Conservation (phyloP, 92 coral and sea anemone genomes). For the Heteractis magnifica region DNA sequence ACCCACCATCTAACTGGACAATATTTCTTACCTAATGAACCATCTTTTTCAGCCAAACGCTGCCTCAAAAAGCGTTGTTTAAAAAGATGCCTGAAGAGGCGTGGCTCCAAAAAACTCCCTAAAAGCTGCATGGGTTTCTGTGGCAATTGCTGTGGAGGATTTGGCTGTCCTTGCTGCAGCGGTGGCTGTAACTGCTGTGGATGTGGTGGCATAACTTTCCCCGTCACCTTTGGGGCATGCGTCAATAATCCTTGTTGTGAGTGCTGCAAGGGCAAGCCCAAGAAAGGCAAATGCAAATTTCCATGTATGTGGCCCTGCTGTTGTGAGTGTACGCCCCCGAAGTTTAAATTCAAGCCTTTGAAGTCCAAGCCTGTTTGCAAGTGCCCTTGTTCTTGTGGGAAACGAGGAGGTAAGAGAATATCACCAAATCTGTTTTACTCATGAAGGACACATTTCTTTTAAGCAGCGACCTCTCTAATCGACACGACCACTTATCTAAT, state of each 20-base stretch:
- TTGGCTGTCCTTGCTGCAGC: constrained; percentile 49
- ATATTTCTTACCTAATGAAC: not conserved
- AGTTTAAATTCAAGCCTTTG: constrained; percentile 65
- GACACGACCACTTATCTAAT: too few species aligned
- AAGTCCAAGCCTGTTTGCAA: constrained; percentile 46
- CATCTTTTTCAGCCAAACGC: constrained; percentile 22
- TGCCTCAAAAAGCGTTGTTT: constrained; percentile 30
- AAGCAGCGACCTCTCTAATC: too few species aligned
- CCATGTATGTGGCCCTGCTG: constrained; percentile 82
- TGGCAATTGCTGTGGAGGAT: constrained; percentile 62
- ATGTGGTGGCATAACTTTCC: constrained; percentile 52
- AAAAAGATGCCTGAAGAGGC: constrained; percentile 16
- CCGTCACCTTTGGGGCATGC: constrained; percentile 68
- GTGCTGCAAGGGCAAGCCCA: constrained; percentile 51
- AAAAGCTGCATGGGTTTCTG: constrained; percentile 10
- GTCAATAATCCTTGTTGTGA: constrained; percentile 68
- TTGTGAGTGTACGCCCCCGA: constrained; percentile 56
- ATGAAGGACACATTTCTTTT: too few species aligned
- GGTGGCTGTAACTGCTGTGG: constrained; percentile 61
- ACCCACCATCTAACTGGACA: not conserved
- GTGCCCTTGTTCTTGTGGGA: constrained; percentile 39
- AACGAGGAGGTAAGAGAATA: constrained; percentile 31
- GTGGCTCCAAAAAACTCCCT: not conserved
- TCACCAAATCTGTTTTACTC: not conserved
- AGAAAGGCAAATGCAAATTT: constrained; percentile 58